Evolutionary conservation across 2,113 vertebrate species (phyloP), one percentile per base, ranked within the genome.

Genomic region (Recurvirostra avosetta): DNA sequence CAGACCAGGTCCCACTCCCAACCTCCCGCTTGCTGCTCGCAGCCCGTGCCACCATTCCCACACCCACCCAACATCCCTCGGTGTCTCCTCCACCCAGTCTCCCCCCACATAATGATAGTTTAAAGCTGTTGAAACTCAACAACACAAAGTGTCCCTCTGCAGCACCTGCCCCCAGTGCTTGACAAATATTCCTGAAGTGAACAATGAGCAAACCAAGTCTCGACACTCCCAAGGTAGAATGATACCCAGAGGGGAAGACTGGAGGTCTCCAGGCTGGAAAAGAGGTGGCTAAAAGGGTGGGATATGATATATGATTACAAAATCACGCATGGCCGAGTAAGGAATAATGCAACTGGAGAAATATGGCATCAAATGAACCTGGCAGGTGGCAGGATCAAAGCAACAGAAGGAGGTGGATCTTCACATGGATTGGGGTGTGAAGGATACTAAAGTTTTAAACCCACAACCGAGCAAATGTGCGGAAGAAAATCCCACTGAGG

Each of bases 311-410:
- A 43, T 15, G 15, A 18, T 27, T 71, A 36, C 15, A 47, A 47
- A 70, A 50, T 36, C 20, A 15, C 1, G 1, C 1, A 1, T 32
- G 49, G 21, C 21, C 26, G 12, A 10, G n/a, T 41, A 47, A n/a
- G 43, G 29, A 90, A 40, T 63, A 32, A 41, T 1, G 4, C 26
- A 52, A 12, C 18, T 23, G 29, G 43, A 58, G 56, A 71, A 81
- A 59, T 13, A 32, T 2, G 1, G 20, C 12, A 27, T 13, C 41
- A 12, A 47, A 40, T 0, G 4, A 81, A 58, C 29, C 6, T 41
- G 63, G 62, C 30, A 56, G 47, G 62, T 23, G 23, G n/a, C 23
- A 36, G 34, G 43, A 58, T 27, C 34, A 59, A 56, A 81, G 43
- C 36, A 52, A 17, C 36, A 32, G 41, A 5, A 62, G 43, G 68